Evolutionary conservation across 2,113 vertebrate species (phyloP).

Genomic region (Cyanoramphus novaezelandiae): DNA sequence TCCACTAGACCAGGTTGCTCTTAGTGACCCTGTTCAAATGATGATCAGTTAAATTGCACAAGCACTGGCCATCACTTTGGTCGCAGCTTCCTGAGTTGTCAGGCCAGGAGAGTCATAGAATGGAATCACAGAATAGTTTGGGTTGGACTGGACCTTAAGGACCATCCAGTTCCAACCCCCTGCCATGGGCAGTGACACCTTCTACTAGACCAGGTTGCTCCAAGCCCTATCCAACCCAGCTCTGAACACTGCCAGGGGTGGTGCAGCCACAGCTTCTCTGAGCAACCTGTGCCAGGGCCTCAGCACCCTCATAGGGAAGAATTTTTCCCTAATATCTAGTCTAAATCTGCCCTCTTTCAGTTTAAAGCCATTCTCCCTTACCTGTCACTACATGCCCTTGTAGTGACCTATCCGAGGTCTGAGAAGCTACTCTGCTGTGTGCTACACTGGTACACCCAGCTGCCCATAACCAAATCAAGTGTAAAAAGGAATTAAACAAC

Average conservation of each 20-base stretch:
- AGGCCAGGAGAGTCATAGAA: background rate
- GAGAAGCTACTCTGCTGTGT: background rate
- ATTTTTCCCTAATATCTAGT: background rate
- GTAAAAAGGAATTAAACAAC: background rate
- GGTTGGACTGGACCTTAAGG: background rate
- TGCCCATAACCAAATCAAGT: background rate
- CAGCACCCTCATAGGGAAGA: background rate
- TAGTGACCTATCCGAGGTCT: background rate
- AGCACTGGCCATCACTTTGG: background rate
- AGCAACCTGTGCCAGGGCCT: background rate
- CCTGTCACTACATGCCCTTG: background rate
- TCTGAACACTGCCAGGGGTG: background rate
- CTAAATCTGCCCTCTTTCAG: background rate
- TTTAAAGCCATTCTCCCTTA: background rate
- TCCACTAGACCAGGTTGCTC: background rate
- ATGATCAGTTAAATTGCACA: background rate
- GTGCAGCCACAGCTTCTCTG: background rate
- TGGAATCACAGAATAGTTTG: background rate
- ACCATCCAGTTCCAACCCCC: background rate
- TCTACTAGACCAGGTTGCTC: background rate
- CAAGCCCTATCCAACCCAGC: background rate
- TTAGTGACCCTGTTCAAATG: background rate
- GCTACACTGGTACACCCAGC: rapidly evolving
- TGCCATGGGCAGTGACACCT: background rate
- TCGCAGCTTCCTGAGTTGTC: background rate